A percentile compares a stretch with the other conserved stretches of the same genome.
These are phyloP conservation scores for Pseudolaguvia tuberculata DNA, from an alignment of 2,113 vertebrate species.

Conservation along the genomic window DNA sequence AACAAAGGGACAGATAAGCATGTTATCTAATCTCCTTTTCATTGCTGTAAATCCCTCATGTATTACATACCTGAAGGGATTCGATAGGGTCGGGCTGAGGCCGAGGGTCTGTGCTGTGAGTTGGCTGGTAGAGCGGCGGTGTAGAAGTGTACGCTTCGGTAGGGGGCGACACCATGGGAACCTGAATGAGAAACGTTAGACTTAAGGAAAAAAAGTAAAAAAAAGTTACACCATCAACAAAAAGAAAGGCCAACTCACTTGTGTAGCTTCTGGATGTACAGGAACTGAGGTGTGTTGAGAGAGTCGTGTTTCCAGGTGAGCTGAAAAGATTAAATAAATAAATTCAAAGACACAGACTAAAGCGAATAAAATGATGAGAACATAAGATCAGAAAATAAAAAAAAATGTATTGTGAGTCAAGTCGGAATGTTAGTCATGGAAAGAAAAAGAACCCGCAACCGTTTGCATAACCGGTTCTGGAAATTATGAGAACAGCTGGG, in stretches of 20 bases:
- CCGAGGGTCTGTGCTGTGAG: conserved; percentile 74
- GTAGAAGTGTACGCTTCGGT: conserved; percentile 75
- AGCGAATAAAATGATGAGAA: too few relatives aligned
- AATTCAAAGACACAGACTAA: too few relatives aligned
- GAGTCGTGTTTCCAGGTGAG: conserved; percentile 85
- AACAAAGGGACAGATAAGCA: conserved; percentile 4
- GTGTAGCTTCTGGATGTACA: conserved; percentile 83
- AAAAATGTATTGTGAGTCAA: neutral
- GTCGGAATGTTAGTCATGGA: neutral
- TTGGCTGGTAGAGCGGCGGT: conserved; percentile 76
- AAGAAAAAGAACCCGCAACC: neutral
- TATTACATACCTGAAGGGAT: conserved; percentile 74
- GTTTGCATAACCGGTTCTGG: neutral
- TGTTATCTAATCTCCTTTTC: neutral
- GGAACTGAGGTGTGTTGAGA: conserved; percentile 78
- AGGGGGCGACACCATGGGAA: conserved; percentile 77
- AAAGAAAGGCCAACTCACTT: conserved; percentile 71
- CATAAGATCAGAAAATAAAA: too few relatives aligned
- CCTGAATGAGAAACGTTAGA: conserved; percentile 49
- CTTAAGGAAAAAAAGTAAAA: too few relatives aligned
- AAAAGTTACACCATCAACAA: too few relatives aligned
- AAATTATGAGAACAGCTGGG: neutral
- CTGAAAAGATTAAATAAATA: too few relatives aligned
- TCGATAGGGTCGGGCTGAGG: conserved; percentile 76
- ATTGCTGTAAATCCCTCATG: neutral